A percentile compares a stretch with the other conserved stretches of the same genome.
phyloP scores from a whole-genome alignment of 1,140 invertebrate genomes.

The Dinoponera quadriceps region DNA sequence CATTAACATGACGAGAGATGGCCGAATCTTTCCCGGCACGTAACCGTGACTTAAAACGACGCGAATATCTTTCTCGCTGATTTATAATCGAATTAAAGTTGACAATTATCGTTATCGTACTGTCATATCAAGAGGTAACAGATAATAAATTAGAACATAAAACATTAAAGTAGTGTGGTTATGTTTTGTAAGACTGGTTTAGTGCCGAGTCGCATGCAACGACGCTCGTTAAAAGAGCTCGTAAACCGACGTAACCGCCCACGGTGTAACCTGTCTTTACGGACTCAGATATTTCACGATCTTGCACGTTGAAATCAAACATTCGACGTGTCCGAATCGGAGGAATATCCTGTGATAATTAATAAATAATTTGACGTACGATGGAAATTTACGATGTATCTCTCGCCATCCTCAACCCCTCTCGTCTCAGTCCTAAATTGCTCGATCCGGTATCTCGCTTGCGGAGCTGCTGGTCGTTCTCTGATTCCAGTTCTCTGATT shows the following conservation, averaged over 20 bases:
- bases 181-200: constrained; percentile 85
- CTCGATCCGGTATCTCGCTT: no score
- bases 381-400: no score
- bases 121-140: constrained; percentile 85
- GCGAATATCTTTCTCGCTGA: constrained; percentile 79
- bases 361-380: no score
- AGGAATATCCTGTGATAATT: no score
- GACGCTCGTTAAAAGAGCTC: constrained; percentile 84
- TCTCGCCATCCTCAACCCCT: no score
- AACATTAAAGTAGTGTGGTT: constrained; percentile 85
- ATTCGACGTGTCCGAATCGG: not conserved
- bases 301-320: constrained; percentile 27
- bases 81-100: constrained; percentile 85
- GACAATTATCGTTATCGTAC: constrained; percentile 86
- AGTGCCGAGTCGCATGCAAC: constrained; percentile 85
- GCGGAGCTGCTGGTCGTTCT: no score
- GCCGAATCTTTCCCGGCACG: constrained; percentile 59
- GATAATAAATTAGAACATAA: constrained; percentile 86
- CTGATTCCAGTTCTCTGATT: no score
- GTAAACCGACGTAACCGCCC: constrained; percentile 84
- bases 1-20: constrained; percentile 79
- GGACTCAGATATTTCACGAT: constrained; percentile 70
- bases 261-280: constrained; percentile 72
- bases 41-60: constrained; percentile 67
- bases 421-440: no score